Conservation (phyloP, 2,888 invertebrate genomes). For the Salticus scenicus region DNA sequence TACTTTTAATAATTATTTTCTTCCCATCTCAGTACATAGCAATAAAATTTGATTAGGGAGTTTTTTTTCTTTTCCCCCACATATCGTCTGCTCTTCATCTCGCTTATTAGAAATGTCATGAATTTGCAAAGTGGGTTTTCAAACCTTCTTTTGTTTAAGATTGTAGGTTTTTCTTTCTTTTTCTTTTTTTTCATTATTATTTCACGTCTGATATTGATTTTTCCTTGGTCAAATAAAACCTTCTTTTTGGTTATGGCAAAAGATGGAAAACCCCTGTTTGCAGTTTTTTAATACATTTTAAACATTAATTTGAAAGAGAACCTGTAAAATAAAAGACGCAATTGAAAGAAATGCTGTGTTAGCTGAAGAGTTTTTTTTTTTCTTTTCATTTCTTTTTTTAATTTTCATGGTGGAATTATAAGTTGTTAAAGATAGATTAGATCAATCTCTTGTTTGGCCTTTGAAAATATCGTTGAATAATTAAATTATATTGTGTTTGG, state of each 20-base stretch:
- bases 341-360: slow-evolving; percentile 14
- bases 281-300: slow-evolving; percentile 13
- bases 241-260: slow-evolving; percentile 1
- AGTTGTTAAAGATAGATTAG: slow-evolving; percentile 6
- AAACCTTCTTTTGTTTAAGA: slow-evolving; percentile 8
- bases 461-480: slow-evolving; percentile 15
- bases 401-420: neutral
- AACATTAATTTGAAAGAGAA: slow-evolving; percentile 11
- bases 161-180: neutral
- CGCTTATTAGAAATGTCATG: slow-evolving; percentile 31
- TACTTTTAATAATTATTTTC: slow-evolving; percentile 45
- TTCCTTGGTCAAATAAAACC: slow-evolving; percentile 13
- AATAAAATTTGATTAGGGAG: slow-evolving; percentile 21
- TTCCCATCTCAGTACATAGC: slow-evolving; percentile 28
- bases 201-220: slow-evolving; percentile 31
- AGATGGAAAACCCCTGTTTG: slow-evolving; percentile 8
- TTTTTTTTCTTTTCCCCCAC: neutral
- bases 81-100: neutral
- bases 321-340: slow-evolving; percentile 5
- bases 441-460: neutral
- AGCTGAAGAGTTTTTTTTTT: neutral
- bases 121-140: neutral
- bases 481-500: slow-evolving; percentile 15
- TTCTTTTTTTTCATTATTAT: slow-evolving; percentile 6
- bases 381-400: neutral